Evolutionary conservation across 1,140 invertebrate species (phyloP), one percentile per base, ranked within the genome.

Genomic region (Meteorus sp.): DNA sequence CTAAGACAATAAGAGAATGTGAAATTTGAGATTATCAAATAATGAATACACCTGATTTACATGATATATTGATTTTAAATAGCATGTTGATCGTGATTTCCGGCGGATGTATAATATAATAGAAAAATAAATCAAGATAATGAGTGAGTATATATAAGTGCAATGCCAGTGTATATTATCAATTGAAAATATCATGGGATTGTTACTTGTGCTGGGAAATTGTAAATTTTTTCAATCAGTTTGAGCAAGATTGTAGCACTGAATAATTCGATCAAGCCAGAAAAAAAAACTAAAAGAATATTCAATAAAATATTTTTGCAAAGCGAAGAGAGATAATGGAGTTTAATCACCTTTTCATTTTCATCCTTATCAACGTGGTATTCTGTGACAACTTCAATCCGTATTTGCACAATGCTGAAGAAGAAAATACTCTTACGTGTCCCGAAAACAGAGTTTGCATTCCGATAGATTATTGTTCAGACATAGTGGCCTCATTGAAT

Each of bases 381-480:
- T 15, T 27, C 6, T 20, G 33, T 37, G 45, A 59, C 59, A 19
- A 27, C n/a, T 13, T 41, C 6, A 22, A 64, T 17, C 43, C 29
- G 55, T 60, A 63, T 55, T n/a, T 35, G 9, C 48, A 58, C 13
- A 22, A 60, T 43, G 48, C 51, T 5, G 31, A 44, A 17, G n/a
- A 43, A 2, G 52, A 57, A 7, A 44, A 64, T 51, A 15, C 54
- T 11, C 57, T 70, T n/a, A 56, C 60, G 8, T 74, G 72, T 44
- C 64, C 62, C 8, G 31, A 65, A 5, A 29, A 64, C 37, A 64
- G 69, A 59, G 56, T 48, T 20, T 74, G 72, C 19, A 51, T 56
- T 5, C 52, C 58, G 1, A 3, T 74, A 22, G 63, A 71, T 19
- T 22, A 65, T 33, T 74, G 72, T 48, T 60, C 64, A 20, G 59